These are phyloP conservation scores for Coptotermes formosanus DNA, from an alignment of 1,140 invertebrate genomes.

Conservation along the genomic window DNA sequence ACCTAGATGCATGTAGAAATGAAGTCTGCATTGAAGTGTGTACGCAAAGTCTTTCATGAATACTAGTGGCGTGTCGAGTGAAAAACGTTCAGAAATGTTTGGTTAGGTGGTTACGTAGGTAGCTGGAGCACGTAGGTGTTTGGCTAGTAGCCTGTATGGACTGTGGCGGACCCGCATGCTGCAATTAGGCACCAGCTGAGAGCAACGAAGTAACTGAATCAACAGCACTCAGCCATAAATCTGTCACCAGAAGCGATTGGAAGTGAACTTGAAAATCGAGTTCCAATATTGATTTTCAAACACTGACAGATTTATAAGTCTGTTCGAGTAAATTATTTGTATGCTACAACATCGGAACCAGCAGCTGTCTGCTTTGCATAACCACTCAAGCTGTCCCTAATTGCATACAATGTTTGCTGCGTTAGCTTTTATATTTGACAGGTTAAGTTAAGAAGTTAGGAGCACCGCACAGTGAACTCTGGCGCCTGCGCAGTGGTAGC, in stretches of 20 bases:
- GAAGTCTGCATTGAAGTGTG: no score
- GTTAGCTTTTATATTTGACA: background rate
- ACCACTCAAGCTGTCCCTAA: background rate
- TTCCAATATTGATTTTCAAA: background rate
- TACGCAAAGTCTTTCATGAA: no score
- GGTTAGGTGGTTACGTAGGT: no score
- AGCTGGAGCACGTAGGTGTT: no score
- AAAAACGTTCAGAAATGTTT: no score
- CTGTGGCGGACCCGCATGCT: background rate
- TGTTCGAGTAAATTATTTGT: background rate
- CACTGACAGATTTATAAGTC: background rate
- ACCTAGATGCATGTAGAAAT: no score
- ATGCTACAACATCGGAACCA: background rate
- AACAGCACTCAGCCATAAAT: background rate
- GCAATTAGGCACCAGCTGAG: background rate
- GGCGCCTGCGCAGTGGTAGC: no score
- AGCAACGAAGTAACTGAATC: background rate
- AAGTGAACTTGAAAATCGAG: constrained; percentile 13
- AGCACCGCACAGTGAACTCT: no score
- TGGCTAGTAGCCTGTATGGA: no score
- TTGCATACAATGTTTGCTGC: background rate
- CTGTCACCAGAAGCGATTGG: background rate
- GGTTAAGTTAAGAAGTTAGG: background rate
- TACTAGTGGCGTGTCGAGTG: no score
- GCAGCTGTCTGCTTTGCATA: background rate